Evolutionary conservation across 2,113 vertebrate genomes (phyloP), one percentile per base, ranked within the genome.

Genomic region (Lipotes vexillifer): DNA sequence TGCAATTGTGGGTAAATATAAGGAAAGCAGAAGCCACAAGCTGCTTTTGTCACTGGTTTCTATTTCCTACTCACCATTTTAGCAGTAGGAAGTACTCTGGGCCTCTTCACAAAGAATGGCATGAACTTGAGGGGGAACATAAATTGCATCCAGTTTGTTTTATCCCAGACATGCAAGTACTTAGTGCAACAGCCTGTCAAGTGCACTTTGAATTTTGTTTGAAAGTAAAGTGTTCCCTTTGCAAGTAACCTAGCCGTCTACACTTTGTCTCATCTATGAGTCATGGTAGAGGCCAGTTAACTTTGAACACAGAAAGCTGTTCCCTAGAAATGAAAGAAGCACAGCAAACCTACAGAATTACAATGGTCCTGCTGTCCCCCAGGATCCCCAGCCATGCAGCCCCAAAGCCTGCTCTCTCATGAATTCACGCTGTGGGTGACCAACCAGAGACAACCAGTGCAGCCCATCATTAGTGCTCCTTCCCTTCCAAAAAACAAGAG

Each of bases 71-170:
- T 94, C 88, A 74, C 61, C 86, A 81, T 85, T 90, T 93, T 61
- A 93, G 92, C 55, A 88, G 92, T 72, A 91, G 66, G 95, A 38
- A 97, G 85, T 91, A 81, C 92, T 94, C 41, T 15, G 92, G 94
- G 92, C 96, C 96, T 97, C 96, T 97, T 96, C 86, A 97, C 41
- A 87, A 96, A 97, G 94, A 98, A 97, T 94, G 93, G 49, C 66
- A 13, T 72, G 95, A 97, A 93, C 93, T 90, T 66, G 92, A 97
- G 89, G 44, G 49, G 71, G 75, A 68, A 96, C 95, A 90, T 65
- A 91, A 93, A 93, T 92, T 83, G 59, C 46, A 92, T 93, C 57
- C 68, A 93, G 86, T 92, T 94, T 94, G 68, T 96, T 97, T 92
- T 88, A 33, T 33, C 83, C 86, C 93, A 75, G 49, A 77, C 15